A percentile compares a stretch with the other conserved stretches of the same genome.
Conservation (phyloP, 2,888 invertebrate genomes). For the Dione juno region DNA sequence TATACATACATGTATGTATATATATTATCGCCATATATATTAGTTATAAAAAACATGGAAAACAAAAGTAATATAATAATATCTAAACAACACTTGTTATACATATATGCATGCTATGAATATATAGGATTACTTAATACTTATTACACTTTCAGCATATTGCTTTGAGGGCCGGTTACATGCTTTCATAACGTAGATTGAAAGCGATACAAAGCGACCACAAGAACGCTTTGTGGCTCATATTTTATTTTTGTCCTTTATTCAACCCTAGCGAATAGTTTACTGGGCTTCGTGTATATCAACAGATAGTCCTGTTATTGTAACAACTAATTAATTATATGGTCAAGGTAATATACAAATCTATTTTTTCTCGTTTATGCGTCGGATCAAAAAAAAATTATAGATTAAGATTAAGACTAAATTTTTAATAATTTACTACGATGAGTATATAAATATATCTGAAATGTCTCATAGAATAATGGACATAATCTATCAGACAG, state of each 20-base stretch:
- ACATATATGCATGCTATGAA: constrained; percentile 4
- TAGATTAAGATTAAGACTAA: too few species aligned
- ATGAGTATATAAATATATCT: too few species aligned
- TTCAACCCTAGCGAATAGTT: constrained; percentile 56
- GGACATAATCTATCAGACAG: too few species aligned
- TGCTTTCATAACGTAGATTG: constrained; percentile 76
- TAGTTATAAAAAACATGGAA: too few species aligned
- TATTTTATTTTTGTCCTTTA: constrained; percentile 69
- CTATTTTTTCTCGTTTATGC: neutral
- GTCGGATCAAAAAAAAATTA: neutral
- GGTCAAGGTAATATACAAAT: neutral
- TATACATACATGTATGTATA: too few species aligned
- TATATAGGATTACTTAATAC: constrained; percentile 58
- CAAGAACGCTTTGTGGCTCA: constrained; percentile 76
- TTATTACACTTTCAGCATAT: constrained; percentile 76
- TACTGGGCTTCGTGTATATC: constrained; percentile 55
- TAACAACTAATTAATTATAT: constrained; percentile 3
- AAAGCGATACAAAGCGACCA: constrained; percentile 76
- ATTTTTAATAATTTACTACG: too few species aligned
- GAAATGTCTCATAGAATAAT: too few species aligned
- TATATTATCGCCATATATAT: too few species aligned
- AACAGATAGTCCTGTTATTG: constrained; percentile 35
- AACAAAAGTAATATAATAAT: neutral
- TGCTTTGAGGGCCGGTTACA: constrained; percentile 71
- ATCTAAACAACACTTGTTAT: neutral